Evolutionary conservation across 2,888 invertebrate genomes (phyloP).

Genomic region (Nymphalis polychloros): DNA sequence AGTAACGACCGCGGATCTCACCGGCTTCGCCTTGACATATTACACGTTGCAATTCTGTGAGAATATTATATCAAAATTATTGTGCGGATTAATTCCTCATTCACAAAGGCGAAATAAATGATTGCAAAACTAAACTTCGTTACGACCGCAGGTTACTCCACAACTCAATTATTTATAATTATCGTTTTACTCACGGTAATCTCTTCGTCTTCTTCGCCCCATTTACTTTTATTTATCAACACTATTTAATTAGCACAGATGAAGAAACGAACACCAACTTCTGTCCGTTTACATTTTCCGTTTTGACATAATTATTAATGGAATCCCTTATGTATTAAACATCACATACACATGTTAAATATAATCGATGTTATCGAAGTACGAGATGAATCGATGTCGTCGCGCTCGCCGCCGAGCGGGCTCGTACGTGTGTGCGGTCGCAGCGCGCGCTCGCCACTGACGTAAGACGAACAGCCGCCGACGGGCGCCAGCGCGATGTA

Average conservation of each 20-base stretch:
- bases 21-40: conserved; percentile 24
- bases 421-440: conserved; percentile 15
- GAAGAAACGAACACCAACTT: neutral
- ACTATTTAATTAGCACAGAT: neutral
- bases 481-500: neutral
- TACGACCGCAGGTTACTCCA: too few relatives aligned
- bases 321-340: neutral
- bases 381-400: neutral
- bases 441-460: conserved; percentile 24
- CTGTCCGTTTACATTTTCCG: neutral
- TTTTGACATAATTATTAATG: too few relatives aligned
- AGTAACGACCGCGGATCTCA: neutral
- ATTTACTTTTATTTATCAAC: conserved; percentile 14
- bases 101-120: too few relatives aligned
- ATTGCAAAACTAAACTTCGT: too few relatives aligned
- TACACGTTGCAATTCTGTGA: conserved; percentile 13
- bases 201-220: conserved; percentile 30
- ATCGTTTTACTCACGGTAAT: conserved; percentile 30
- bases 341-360: neutral
- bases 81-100: neutral
- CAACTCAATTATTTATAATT: too few relatives aligned
- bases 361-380: too few relatives aligned
- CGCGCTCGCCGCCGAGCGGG: neutral
- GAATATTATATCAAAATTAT: conserved; percentile 1
- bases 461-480: conserved; percentile 14